A percentile compares a stretch with the other conserved stretches of the same genome.
phyloP scores from a whole-genome alignment of 2,113 vertebrate genomes.

The Rhinolophus ferrumequinum region DNA sequence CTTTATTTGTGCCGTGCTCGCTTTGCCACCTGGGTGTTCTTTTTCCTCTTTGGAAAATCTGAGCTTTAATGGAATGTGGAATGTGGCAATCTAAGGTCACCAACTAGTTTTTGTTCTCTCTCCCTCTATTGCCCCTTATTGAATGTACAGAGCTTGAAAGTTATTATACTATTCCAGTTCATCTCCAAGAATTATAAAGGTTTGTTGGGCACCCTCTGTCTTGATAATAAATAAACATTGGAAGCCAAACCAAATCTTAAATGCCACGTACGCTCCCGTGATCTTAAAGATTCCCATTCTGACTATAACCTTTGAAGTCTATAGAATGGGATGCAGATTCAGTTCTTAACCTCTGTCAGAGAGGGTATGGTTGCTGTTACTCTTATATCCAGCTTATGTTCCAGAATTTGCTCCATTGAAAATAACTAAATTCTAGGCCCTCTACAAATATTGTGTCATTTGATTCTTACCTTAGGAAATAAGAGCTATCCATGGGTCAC shows the following conservation, averaged over 20 bases:
- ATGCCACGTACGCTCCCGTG: neutral
- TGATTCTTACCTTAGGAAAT: neutral
- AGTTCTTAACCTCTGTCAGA: neutral
- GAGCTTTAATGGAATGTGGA: constrained; percentile 30
- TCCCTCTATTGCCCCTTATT: neutral
- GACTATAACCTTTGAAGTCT: neutral
- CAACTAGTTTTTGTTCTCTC: neutral
- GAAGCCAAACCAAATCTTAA: constrained; percentile 5
- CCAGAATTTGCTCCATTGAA: neutral
- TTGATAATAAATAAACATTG: neutral
- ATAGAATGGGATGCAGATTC: neutral
- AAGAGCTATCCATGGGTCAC: neutral
- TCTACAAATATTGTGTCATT: neutral
- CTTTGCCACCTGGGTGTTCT: neutral
- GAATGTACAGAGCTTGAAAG: neutral
- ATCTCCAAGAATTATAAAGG: neutral
- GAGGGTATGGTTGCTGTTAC: neutral
- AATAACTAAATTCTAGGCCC: neutral
- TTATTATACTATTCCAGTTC: neutral
- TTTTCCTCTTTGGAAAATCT: neutral
- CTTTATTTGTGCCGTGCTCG: neutral
- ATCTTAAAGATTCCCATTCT: neutral
- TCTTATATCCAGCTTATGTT: neutral
- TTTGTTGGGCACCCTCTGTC: neutral
- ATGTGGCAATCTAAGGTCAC: neutral